phyloP scores from a whole-genome alignment of 1,140 invertebrate genomes.

The Amyelois transitella region DNA sequence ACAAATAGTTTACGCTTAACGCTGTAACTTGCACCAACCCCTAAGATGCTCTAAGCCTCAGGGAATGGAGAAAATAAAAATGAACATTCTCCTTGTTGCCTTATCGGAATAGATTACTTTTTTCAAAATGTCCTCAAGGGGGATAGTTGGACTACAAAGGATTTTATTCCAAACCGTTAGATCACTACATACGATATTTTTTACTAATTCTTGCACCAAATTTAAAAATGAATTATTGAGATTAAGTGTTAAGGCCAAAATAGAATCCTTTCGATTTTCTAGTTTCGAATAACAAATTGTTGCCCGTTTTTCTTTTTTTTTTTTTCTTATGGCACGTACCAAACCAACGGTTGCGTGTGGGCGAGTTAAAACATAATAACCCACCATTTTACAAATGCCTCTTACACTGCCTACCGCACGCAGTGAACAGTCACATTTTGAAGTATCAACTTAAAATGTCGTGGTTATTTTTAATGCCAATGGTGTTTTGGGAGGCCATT shows the following conservation, averaged over 20 bases:
- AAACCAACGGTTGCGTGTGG: conserved; percentile 43
- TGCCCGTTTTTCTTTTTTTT: conserved; percentile 25
- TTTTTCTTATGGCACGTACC: conserved; percentile 44
- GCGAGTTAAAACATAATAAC: conserved; percentile 49
- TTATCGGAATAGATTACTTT: conserved; percentile 73
- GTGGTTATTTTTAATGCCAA: conserved; percentile 50
- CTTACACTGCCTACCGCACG: conserved; percentile 50
- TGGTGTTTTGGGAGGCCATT: conserved; percentile 35
- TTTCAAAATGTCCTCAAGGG: conserved; percentile 62
- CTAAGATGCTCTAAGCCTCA: conserved; percentile 56
- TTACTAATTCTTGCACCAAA: conserved; percentile 33
- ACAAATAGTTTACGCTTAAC: too few relatives aligned
- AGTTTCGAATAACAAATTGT: conserved; percentile 35
- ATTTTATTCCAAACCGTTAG: conserved; percentile 44
- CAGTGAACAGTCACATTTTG: conserved; percentile 46
- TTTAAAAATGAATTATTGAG: conserved; percentile 20
- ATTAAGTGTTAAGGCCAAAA: conserved; percentile 25
- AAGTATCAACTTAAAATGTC: conserved; percentile 47
- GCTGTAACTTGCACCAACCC: conserved; percentile 27
- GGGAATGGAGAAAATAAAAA: conserved; percentile 72
- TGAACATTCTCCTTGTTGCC: conserved; percentile 67
- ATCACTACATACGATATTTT: conserved; percentile 27
- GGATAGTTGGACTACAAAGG: conserved; percentile 27
- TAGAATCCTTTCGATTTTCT: conserved; percentile 35
- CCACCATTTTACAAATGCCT: conserved; percentile 41